A percentile compares a stretch with the other conserved stretches of the same genome.
Evolutionary conservation across 2,797 vertebrate genomes (phyloP).

Genomic region (Bradypus variegatus): DNA sequence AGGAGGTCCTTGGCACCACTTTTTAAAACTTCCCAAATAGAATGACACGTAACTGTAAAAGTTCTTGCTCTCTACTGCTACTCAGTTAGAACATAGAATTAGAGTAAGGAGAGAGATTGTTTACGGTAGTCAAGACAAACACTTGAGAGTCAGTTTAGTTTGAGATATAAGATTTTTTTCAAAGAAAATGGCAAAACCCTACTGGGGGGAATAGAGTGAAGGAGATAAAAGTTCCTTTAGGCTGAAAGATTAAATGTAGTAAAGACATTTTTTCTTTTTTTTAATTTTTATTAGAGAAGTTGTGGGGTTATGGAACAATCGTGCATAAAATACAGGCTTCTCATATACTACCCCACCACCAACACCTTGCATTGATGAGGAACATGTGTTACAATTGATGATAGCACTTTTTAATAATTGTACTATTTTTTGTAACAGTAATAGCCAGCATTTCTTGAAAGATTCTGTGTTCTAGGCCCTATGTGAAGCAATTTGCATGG

Average conservation of each 20-base stretch:
- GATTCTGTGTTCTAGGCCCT: too few relatives aligned
- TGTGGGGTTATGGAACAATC: too few relatives aligned
- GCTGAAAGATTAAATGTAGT: neutral
- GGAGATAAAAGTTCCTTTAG: neutral
- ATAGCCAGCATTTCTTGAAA: too few relatives aligned
- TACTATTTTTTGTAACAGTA: too few relatives aligned
- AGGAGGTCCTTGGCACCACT: neutral
- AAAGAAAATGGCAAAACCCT: neutral
- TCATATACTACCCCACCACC: too few relatives aligned
- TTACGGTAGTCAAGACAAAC: neutral
- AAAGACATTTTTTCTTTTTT: neutral
- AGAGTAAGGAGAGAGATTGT: neutral
- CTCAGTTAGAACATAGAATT: neutral
- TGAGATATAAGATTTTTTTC: neutral
- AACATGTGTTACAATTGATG: too few relatives aligned
- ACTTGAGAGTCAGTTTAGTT: neutral
- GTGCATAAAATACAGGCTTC: too few relatives aligned
- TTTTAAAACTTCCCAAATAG: neutral
- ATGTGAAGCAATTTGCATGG: too few relatives aligned
- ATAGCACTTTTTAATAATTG: too few relatives aligned
- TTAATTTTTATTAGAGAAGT: too few relatives aligned
- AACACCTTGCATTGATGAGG: too few relatives aligned
- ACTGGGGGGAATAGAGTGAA: neutral
- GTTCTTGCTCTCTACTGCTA: neutral
- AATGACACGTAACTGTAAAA: neutral